Evolutionary conservation across 2,888 invertebrate species (phyloP).

Genomic region (Steinernema hermaphroditum): DNA sequence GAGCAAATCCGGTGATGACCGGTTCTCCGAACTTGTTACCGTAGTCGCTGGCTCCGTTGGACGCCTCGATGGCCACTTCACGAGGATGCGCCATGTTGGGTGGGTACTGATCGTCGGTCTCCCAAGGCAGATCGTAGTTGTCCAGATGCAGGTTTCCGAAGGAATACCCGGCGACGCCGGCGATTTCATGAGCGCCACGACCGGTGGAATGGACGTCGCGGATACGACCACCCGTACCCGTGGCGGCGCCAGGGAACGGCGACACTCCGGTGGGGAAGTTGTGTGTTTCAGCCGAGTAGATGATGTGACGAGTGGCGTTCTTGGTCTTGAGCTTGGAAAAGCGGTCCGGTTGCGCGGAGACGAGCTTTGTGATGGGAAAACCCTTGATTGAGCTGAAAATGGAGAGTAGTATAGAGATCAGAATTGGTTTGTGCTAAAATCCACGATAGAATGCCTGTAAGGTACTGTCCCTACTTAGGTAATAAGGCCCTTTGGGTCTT

Average conservation of each 20-base stretch:
- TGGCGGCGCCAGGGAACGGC: constrained; percentile 95
- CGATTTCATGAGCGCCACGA: constrained; percentile 69
- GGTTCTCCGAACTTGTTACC: constrained; percentile 98
- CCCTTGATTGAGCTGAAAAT: constrained; percentile 71
- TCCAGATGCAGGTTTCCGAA: constrained; percentile 89
- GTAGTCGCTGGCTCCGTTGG: constrained; percentile 96
- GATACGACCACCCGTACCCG: constrained; percentile 93
- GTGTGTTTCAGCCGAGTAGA: constrained; percentile 97
- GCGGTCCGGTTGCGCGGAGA: constrained; percentile 75
- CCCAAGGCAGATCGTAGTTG: constrained; percentile 88
- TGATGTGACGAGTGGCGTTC: constrained; percentile 78
- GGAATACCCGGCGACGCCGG: constrained; percentile 73
- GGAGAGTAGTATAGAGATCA: not conserved
- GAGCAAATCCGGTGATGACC: constrained; percentile 84
- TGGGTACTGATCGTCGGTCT: constrained; percentile 77
- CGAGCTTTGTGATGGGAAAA: constrained; percentile 75
- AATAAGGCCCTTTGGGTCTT: too few relatives aligned
- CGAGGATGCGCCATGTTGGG: constrained; percentile 82
- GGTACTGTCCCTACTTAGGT: too few relatives aligned
- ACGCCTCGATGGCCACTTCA: constrained; percentile 84
- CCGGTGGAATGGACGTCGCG: constrained; percentile 94
- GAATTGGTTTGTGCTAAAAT: too few relatives aligned
- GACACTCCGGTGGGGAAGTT: constrained; percentile 97
- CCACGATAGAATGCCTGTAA: too few relatives aligned
- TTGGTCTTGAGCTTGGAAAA: constrained; percentile 73